phyloP scores from a whole-genome alignment of 2,888 invertebrate genomes.

The Diachrysia chrysitis region DNA sequence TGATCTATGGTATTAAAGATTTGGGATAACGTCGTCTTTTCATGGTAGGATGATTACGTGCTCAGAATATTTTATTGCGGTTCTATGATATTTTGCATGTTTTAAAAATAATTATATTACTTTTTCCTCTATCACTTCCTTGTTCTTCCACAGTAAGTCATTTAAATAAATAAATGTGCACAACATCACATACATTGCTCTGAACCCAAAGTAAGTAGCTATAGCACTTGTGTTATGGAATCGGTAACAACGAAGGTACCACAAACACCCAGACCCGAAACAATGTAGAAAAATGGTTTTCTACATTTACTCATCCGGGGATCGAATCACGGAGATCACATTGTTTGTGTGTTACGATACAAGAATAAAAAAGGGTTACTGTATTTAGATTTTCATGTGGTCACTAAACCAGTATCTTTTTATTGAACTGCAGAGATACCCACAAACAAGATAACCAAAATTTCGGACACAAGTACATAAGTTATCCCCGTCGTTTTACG shows the following conservation, averaged over 20 bases:
- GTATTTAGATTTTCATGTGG: not conserved
- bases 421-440: constrained; percentile 28
- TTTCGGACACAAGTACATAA: constrained; percentile 51
- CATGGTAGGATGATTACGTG: constrained; percentile 1
- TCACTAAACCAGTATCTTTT: not conserved
- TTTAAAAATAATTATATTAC: too few relatives aligned
- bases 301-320: too few relatives aligned
- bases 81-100: not conserved
- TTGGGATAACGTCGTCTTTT: constrained; percentile 12
- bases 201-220: too few relatives aligned
- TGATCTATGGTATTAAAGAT: constrained; percentile 24
- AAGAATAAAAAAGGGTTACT: not conserved
- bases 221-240: too few relatives aligned
- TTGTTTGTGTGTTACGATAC: not conserved
- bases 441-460: constrained; percentile 39
- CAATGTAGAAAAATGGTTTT: too few relatives aligned
- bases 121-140: too few relatives aligned
- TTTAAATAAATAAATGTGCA: too few relatives aligned
- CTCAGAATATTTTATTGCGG: constrained; percentile 9
- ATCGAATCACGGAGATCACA: too few relatives aligned
- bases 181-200: too few relatives aligned
- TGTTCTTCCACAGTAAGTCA: too few relatives aligned
- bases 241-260: too few relatives aligned
- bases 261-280: too few relatives aligned
- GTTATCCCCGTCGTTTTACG: constrained; percentile 48